phyloP scores from a whole-genome alignment of 2,113 vertebrate species.

The Peucedramus taeniatus region DNA sequence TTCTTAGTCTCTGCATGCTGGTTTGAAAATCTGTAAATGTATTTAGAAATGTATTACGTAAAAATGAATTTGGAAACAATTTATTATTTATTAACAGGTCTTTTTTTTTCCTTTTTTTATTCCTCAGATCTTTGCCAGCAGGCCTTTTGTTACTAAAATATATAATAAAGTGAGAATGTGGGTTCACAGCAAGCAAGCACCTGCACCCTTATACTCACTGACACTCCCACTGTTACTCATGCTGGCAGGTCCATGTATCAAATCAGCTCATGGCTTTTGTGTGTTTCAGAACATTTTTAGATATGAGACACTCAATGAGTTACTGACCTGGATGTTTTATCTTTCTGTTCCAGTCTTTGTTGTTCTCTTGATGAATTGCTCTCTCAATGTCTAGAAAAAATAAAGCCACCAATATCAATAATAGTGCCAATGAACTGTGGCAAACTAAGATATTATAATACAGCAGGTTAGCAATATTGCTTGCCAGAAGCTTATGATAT shows the following conservation, averaged over 20 bases:
- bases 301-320: background rate
- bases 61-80: background rate
- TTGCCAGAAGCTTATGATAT: background rate
- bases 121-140: background rate
- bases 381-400: conserved; percentile 12
- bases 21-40: background rate
- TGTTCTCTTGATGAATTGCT: conserved; percentile 14
- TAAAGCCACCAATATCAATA: conserved; percentile 20
- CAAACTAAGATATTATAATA: background rate
- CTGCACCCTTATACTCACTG: background rate
- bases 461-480: conserved; percentile 23
- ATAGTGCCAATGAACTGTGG: background rate
- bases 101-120: background rate
- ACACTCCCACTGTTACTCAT: background rate
- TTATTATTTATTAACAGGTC: background rate
- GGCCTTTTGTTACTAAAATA: background rate
- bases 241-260: background rate
- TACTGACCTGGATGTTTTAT: background rate
- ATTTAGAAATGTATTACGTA: background rate
- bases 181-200: background rate
- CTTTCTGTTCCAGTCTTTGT: background rate
- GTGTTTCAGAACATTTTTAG: background rate
- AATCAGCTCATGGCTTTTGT: background rate
- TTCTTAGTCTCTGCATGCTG: background rate
- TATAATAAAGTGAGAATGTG: background rate